Percentiles rank a stretch among this genome's conserved stretches.
These are phyloP conservation scores for Bombyx mandarina DNA, from an alignment of 1,140 invertebrate species.

Conservation along the genomic window DNA sequence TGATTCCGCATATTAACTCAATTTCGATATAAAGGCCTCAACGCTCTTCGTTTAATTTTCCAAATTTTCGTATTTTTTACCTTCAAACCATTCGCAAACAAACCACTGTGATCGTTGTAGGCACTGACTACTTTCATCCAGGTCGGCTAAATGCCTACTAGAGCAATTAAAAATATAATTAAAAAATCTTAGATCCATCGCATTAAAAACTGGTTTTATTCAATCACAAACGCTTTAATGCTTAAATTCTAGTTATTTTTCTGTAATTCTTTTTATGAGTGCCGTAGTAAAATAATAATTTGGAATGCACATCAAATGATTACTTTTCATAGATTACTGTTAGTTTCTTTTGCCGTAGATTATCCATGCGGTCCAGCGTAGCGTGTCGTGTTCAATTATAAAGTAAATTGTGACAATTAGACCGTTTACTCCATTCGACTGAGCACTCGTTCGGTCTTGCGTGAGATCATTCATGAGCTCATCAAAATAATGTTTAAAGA, in stretches of 20 bases:
- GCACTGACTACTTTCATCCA: not conserved
- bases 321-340: no score
- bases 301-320: no score
- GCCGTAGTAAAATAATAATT: no score
- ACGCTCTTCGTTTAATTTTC: slow-evolving; percentile 6
- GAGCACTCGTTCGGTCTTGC: slow-evolving; percentile 13
- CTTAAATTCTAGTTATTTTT: no score
- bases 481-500: slow-evolving; percentile 21
- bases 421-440: slow-evolving; percentile 21
- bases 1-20: no score
- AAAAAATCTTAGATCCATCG: not conserved
- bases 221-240: no score
- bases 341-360: no score
- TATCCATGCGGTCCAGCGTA: no score
- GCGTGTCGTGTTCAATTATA: slow-evolving; percentile 24
- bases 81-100: not conserved
- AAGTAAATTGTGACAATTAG: slow-evolving; percentile 36
- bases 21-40: slow-evolving; percentile 5
- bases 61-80: not conserved
- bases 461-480: slow-evolving; percentile 50
- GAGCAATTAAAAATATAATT: not conserved
- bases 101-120: not conserved
- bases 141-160: not conserved
- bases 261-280: no score
- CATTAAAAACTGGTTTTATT: no score